Conservation (phyloP, 2,888 invertebrate genomes). For the Drosophila percnosoma region DNA sequence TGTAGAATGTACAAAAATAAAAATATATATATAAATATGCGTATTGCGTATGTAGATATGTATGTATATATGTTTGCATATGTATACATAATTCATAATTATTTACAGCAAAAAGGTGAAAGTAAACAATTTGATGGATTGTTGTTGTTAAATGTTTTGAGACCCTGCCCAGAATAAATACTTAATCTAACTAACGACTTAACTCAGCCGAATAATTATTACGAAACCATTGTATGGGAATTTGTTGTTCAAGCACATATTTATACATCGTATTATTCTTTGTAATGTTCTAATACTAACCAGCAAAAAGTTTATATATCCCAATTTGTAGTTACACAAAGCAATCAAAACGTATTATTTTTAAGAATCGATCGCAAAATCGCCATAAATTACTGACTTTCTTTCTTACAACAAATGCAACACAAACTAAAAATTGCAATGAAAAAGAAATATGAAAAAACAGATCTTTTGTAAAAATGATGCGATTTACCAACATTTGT, state of each 20-base stretch:
- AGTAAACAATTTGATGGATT: slow-evolving; percentile 81
- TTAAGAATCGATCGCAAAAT: slow-evolving; percentile 52
- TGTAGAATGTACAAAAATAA: slow-evolving; percentile 32
- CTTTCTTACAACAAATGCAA: slow-evolving; percentile 39
- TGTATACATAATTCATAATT: slow-evolving; percentile 54
- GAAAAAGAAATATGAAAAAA: slow-evolving; percentile 31
- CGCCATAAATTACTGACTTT: slow-evolving; percentile 78
- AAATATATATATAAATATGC: slow-evolving; percentile 19
- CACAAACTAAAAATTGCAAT: slow-evolving; percentile 17
- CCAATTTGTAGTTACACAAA: slow-evolving; percentile 33
- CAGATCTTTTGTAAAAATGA: slow-evolving; percentile 34
- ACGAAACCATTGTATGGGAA: slow-evolving; percentile 19
- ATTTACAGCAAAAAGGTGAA: slow-evolving; percentile 80
- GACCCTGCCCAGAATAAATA: slow-evolving; percentile 37
- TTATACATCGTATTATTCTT: slow-evolving; percentile 38
- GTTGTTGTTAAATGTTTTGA: slow-evolving; percentile 70
- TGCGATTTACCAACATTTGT: slow-evolving; percentile 17
- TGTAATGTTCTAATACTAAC: slow-evolving; percentile 45
- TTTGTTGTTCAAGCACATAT: slow-evolving; percentile 23
- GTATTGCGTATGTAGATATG: slow-evolving; percentile 20
- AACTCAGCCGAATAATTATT: slow-evolving; percentile 20
- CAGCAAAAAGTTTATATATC: slow-evolving; percentile 32
- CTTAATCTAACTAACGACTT: slow-evolving; percentile 34
- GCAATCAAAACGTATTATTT: slow-evolving; percentile 40
- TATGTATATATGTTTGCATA: slow-evolving; percentile 46